Evolutionary conservation across 1,140 invertebrate genomes (phyloP).

Genomic region (Pseudoatta argentina): DNA sequence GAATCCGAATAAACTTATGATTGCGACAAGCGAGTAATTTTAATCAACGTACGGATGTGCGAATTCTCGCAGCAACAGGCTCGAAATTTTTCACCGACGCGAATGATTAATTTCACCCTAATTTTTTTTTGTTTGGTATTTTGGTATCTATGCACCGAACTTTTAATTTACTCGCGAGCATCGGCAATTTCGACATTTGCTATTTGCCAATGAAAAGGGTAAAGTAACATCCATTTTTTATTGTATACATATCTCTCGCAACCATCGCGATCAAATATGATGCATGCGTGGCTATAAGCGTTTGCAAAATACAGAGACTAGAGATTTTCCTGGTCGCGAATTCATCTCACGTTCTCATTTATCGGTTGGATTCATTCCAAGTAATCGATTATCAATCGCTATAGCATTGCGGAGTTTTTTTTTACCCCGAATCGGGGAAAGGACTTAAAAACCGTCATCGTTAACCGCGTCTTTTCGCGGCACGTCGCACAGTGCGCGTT

Average conservation of each 20-base stretch:
- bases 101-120: slow-evolving; percentile 51
- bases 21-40: slow-evolving; percentile 30
- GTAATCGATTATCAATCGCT: slow-evolving; percentile 42
- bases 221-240: slow-evolving; percentile 58
- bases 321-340: background rate
- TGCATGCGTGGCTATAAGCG: background rate
- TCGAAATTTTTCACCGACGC: slow-evolving; percentile 50
- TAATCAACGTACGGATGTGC: slow-evolving; percentile 32
- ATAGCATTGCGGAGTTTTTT: slow-evolving; percentile 29
- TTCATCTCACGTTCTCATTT: background rate
- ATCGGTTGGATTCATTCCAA: slow-evolving; percentile 40
- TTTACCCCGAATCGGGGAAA: background rate
- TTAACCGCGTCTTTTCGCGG: slow-evolving; percentile 24
- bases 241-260: slow-evolving; percentile 12
- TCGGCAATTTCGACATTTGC: slow-evolving; percentile 52
- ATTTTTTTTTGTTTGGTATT: slow-evolving; percentile 45
- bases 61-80: slow-evolving; percentile 45
- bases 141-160: slow-evolving; percentile 10
- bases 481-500: background rate
- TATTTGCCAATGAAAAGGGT: slow-evolving; percentile 54
- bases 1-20: slow-evolving; percentile 1
- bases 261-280: slow-evolving; percentile 50
- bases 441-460: slow-evolving; percentile 49
- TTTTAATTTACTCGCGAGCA: slow-evolving; percentile 59
- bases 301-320: slow-evolving; percentile 13